Evolutionary conservation across 2,113 vertebrate genomes (phyloP), one percentile per base, ranked within the genome.

Genomic region (Oryzias melastigma): DNA sequence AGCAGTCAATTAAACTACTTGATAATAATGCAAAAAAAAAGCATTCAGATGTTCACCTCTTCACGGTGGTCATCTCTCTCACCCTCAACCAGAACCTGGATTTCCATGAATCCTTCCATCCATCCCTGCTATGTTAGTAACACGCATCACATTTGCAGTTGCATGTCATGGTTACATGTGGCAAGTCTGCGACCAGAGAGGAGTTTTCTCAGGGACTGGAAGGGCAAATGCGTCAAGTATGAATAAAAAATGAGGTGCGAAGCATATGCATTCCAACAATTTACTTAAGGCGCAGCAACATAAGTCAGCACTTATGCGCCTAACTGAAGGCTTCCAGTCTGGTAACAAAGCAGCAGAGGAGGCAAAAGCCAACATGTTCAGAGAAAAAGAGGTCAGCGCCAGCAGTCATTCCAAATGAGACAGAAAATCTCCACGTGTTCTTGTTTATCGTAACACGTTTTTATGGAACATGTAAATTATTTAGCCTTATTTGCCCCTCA

Each of bases 381-480:
- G 48, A 16, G 15, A n/a, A n/a, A 41, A 42, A 7, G 20, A 49
- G 56, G 29, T 35, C 42, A 42, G 47, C 1, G 62, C 48, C 55
- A 59, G 17, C 1, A 58, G 29, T 55, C 16, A 14, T 50, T 57
- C 6, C 12, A 25, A 42, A 60, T 49, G 41, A 77, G 44, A 41
- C 22, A 44, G 62, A 25, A 54, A 8, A 35, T 70, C 7, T 50
- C 58, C 53, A 67, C 10, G 19, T 52, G 52, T 57, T 73, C 65
- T 60, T 45, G 53, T 66, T 63, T 25, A 1, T 45, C 63, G 10
- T 84, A 75, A 70, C 44, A 77, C 71, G 69, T 35, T 73, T 83
- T 86, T 73, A 79, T 82, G 49, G 63, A 78, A 56, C 45, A 56
- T 49, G 15, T 82, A 5, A 77, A 80, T 86, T 68, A 81, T 85